Conservation (phyloP, 2,113 vertebrate species). For the Notarius lentiginosus region DNA sequence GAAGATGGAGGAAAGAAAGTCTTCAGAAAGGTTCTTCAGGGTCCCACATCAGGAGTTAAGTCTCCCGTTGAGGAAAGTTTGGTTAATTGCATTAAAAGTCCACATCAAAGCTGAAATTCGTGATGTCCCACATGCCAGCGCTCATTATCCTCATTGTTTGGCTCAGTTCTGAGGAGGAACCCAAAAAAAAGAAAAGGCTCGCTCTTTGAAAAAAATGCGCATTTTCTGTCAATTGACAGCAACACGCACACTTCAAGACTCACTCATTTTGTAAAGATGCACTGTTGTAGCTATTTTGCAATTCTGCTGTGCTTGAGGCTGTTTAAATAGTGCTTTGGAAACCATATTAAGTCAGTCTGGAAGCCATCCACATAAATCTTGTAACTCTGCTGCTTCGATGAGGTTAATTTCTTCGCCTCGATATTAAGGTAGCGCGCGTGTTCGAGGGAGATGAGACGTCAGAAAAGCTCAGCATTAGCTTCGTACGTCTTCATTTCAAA, state of each 20-base stretch:
- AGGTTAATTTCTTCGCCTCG: background rate
- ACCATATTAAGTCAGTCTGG: background rate
- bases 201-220: background rate
- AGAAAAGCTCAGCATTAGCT: background rate
- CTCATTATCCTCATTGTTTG: conserved; percentile 4
- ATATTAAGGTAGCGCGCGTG: background rate
- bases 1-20: background rate
- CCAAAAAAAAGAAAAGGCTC: background rate
- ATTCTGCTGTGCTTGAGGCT: background rate
- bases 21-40: background rate
- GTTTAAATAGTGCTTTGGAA: background rate
- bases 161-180: background rate
- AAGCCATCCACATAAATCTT: background rate
- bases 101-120: background rate
- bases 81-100: conserved; percentile 29
- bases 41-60: background rate
- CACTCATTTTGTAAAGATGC: background rate
- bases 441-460: background rate
- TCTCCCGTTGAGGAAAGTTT: background rate
- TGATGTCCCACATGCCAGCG: background rate
- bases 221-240: background rate
- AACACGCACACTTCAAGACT: background rate
- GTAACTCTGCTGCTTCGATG: background rate
- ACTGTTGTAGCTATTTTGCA: background rate
- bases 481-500: background rate